A percentile compares a stretch with the other conserved stretches of the same genome.
Conservation (phyloP, 1,140 invertebrate species). For the Lordiphosa mommai region DNA sequence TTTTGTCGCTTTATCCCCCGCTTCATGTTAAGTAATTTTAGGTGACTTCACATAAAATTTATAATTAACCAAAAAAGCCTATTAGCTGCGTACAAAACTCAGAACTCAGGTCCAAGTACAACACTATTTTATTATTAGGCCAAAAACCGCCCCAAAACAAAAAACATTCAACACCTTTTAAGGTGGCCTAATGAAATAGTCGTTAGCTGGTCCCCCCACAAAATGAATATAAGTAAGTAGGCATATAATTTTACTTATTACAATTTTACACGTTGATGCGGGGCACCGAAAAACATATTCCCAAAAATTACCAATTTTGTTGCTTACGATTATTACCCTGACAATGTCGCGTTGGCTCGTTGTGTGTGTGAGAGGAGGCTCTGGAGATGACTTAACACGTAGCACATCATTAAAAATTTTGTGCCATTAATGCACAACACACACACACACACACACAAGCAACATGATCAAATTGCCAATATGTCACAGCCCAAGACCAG, state of each 20-base stretch:
- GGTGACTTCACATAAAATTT: slow-evolving; percentile 51
- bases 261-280: slow-evolving; percentile 53
- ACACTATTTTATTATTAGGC: slow-evolving; percentile 47
- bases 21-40: background rate
- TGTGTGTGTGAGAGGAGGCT: slow-evolving; percentile 47
- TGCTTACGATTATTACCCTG: slow-evolving; percentile 76
- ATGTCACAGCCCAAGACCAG: slow-evolving; percentile 53
- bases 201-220: slow-evolving; percentile 29
- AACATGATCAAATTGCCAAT: slow-evolving; percentile 74
- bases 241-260: slow-evolving; percentile 70
- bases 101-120: background rate
- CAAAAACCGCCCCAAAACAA: slow-evolving; percentile 17
- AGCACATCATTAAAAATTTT: slow-evolving; percentile 77
- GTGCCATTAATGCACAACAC: slow-evolving; percentile 71
- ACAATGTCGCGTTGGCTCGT: slow-evolving; percentile 39
- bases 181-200: slow-evolving; percentile 46
- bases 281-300: slow-evolving; percentile 53
- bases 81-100: slow-evolving; percentile 41
- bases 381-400: slow-evolving; percentile 77
- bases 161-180: slow-evolving; percentile 62
- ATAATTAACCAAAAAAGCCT: slow-evolving; percentile 73
- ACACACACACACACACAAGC: slow-evolving; percentile 16
- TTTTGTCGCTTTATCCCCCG: background rate
- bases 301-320: slow-evolving; percentile 75
- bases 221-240: slow-evolving; percentile 5